Percentiles rank a stretch among this genome's conserved stretches.
Evolutionary conservation across 2,888 invertebrate genomes (phyloP).

Genomic region (Neoitamus cyanurus): DNA sequence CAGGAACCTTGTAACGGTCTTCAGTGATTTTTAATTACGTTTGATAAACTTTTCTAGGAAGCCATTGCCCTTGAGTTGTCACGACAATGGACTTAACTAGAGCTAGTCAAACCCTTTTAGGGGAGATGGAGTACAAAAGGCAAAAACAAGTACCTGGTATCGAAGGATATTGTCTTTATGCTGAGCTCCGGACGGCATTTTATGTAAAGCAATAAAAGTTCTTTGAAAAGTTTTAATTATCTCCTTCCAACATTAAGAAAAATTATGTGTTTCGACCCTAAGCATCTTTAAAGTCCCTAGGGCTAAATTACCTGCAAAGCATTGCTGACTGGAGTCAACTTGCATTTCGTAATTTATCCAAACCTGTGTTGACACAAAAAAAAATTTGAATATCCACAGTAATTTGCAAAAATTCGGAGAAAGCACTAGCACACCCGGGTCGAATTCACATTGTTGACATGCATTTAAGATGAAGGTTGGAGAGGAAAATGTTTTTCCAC

Average conservation of each 20-base stretch:
- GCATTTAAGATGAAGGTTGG: neutral
- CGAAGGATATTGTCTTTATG: neutral
- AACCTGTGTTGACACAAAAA: neutral
- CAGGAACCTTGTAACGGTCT: neutral
- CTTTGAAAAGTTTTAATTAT: neutral
- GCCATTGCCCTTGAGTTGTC: constrained; percentile 4
- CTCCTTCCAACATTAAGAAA: neutral
- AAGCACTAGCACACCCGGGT: neutral
- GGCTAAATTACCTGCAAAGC: neutral
- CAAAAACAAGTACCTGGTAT: neutral
- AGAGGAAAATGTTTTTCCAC: neutral
- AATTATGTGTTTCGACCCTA: neutral
- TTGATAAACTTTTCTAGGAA: constrained; percentile 20
- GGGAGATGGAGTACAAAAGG: neutral
- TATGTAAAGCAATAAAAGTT: neutral
- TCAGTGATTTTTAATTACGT: constrained; percentile 29
- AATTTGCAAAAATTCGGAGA: neutral
- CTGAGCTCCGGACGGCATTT: neutral
- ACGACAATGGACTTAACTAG: neutral
- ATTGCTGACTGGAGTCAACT: neutral
- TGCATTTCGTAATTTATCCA: neutral
- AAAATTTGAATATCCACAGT: neutral
- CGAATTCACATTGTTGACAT: neutral
- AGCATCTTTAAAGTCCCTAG: neutral
- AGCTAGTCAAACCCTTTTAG: neutral